These are phyloP conservation scores for Chloropsis hardwickii DNA, from an alignment of 2,113 vertebrate genomes.

Conservation along the genomic window DNA sequence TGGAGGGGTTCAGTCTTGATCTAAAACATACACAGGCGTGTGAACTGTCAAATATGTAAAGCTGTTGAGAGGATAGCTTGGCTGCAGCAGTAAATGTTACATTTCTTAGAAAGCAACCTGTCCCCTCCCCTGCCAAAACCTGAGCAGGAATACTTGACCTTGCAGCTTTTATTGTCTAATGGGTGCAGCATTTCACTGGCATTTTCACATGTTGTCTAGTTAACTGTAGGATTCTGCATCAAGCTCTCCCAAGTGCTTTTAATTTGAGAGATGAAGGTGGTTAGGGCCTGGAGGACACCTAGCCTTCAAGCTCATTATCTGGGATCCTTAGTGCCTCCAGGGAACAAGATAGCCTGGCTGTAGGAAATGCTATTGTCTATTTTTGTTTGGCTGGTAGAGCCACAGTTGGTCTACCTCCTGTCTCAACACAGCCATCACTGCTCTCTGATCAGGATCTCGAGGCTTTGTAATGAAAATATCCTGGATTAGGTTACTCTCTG, in stretches of 20 bases:
- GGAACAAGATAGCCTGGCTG: not conserved
- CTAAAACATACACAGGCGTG: not conserved
- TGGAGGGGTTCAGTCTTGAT: not conserved
- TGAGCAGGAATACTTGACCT: not conserved
- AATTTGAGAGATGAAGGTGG: not conserved
- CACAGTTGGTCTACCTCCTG: constrained; percentile 6
- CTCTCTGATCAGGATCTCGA: constrained; percentile 11
- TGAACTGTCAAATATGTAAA: not conserved
- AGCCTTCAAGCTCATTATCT: not conserved
- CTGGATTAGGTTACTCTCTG: not conserved
- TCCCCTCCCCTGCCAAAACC: not conserved
- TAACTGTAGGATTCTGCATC: not conserved
- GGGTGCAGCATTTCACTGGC: not conserved
- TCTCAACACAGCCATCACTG: not conserved
- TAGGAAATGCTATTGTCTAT: not conserved
- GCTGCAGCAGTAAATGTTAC: not conserved
- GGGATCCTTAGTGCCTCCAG: not conserved
- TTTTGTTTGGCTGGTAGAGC: not conserved
- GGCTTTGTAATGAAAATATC: constrained; percentile 43
- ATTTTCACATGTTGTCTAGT: not conserved
- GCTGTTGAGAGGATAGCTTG: not conserved
- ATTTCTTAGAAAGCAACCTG: constrained; percentile 32
- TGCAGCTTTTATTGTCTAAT: not conserved
- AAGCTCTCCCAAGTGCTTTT: not conserved
- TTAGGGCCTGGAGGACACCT: not conserved